phyloP scores from a whole-genome alignment of 2,113 vertebrate species.

The Toxotes chatareus region DNA sequence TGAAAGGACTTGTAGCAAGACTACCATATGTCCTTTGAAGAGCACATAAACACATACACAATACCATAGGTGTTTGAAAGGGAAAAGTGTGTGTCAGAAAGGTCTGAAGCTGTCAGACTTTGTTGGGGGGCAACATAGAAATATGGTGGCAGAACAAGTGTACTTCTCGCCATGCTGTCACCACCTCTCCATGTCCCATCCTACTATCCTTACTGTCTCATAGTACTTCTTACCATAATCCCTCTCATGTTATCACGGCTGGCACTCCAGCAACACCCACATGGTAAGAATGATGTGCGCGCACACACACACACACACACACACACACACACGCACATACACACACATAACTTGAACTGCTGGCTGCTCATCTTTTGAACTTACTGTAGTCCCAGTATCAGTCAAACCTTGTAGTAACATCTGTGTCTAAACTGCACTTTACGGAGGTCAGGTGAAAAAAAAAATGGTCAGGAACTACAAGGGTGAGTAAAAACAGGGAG shows the following conservation, averaged over 20 bases:
- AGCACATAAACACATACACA: conserved; percentile 56
- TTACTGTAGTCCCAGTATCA: conserved; percentile 10
- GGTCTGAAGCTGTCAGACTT: conserved; percentile 48
- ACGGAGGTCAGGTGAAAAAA: not conserved
- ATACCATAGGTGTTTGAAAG: conserved; percentile 39
- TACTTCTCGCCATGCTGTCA: conserved; percentile 50
- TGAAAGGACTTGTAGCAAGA: conserved; percentile 59
- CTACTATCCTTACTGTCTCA: conserved; percentile 56
- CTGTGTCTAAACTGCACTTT: conserved; percentile 1
- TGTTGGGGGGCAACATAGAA: conserved; percentile 37
- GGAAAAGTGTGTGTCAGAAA: conserved; percentile 35
- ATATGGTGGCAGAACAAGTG: conserved; percentile 39
- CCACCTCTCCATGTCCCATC: conserved; percentile 38
- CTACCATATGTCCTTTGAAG: conserved; percentile 58
- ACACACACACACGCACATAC: conserved; percentile 3
- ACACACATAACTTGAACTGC: conserved; percentile 6
- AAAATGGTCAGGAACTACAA: conserved; percentile 18
- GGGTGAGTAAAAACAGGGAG: not conserved
- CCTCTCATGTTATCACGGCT: conserved; percentile 69
- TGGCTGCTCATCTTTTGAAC: conserved; percentile 4
- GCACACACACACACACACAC: conserved; percentile 30
- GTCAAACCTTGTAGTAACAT: not conserved
- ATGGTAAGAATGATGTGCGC: conserved; percentile 39
- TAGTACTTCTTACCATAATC: conserved; percentile 76
- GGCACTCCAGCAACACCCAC: conserved; percentile 74